Percentiles rank a stretch among this genome's conserved stretches.
Evolutionary conservation across 2,797 vertebrate species (phyloP).

Genomic region (Crocodylus rhombifer): DNA sequence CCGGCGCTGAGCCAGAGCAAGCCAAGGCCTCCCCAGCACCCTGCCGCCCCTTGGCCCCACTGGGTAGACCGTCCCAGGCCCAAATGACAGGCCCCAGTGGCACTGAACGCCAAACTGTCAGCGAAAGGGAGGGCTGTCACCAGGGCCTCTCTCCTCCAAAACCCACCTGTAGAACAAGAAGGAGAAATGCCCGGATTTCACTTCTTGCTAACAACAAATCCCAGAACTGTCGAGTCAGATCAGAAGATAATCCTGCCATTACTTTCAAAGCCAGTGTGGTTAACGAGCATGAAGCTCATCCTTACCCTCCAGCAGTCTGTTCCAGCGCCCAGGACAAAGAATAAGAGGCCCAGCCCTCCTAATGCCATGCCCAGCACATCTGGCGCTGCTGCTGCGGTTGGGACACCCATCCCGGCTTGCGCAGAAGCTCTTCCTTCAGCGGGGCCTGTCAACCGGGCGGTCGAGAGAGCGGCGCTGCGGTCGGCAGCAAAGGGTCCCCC

Average conservation of each 20-base stretch:
- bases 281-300: neutral
- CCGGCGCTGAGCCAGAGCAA: no score
- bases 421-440: neutral
- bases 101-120: no score
- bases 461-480: neutral
- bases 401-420: neutral
- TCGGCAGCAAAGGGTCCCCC: neutral
- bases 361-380: neutral
- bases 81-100: neutral
- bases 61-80: neutral
- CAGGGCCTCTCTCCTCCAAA: neutral
- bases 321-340: neutral
- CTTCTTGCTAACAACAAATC: neutral
- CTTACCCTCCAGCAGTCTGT: conserved; percentile 54
- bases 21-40: neutral
- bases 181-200: neutral
- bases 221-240: no score
- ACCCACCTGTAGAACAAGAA: neutral
- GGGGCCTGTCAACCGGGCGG: neutral
- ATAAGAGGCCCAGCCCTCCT: neutral
- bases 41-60: no score
- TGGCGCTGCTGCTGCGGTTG: neutral
- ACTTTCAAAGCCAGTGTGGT: neutral
- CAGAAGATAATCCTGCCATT: neutral
- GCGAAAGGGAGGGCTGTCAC: neutral